phyloP scores from a whole-genome alignment of 2,888 invertebrate species.

The Formica aserva region DNA sequence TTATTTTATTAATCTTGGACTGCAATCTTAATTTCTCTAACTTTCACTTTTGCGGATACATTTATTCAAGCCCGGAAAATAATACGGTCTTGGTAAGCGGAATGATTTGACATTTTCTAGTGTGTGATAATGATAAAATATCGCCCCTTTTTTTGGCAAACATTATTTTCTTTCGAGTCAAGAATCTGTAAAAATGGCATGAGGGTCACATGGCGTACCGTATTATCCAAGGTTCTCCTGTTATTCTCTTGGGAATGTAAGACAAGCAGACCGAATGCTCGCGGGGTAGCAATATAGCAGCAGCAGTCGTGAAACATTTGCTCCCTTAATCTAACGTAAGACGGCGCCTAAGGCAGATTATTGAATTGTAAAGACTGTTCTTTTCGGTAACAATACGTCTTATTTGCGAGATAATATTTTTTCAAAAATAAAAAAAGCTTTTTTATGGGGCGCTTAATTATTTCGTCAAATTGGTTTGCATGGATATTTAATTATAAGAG shows the following conservation, averaged over 20 bases:
- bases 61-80: background rate
- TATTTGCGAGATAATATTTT: background rate
- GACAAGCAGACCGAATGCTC: conserved; percentile 40
- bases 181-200: conserved; percentile 37
- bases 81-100: background rate
- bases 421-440: background rate
- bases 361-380: conserved; percentile 37
- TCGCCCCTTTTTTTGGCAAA: background rate
- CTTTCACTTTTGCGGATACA: background rate
- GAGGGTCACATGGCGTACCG: background rate
- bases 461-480: background rate
- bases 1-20: background rate
- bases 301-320: conserved; percentile 37
- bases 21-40: background rate
- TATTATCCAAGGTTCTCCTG: conserved; percentile 22
- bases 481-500: conserved; percentile 4
- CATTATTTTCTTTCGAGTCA: conserved; percentile 26
- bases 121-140: background rate
- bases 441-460: background rate
- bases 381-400: conserved; percentile 29
- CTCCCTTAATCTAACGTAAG: conserved; percentile 57
- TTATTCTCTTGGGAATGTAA: conserved; percentile 39
- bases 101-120: background rate
- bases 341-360: conserved; percentile 51
- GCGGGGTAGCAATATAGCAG: conserved; percentile 48